These are phyloP conservation scores for Stigmatopora nigra DNA, from an alignment of 2,113 vertebrate species.

Conservation along the genomic window DNA sequence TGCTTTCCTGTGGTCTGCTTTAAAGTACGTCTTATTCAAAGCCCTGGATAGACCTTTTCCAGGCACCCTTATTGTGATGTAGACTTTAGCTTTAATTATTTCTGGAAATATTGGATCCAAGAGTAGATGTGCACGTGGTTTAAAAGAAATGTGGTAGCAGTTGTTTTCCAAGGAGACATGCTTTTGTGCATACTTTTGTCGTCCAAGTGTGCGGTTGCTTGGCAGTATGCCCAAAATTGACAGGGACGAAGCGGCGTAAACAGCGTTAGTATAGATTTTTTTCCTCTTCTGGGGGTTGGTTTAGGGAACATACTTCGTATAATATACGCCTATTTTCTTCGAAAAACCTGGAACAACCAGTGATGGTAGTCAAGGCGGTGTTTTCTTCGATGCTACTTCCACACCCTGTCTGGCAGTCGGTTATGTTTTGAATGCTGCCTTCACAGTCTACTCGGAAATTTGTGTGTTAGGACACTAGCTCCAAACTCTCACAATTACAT, in stretches of 20 bases:
- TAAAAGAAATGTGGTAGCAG: not conserved
- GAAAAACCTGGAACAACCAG: constrained; percentile 74
- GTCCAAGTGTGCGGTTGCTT: not conserved
- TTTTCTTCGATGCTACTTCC: constrained; percentile 50
- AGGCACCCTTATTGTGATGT: not conserved
- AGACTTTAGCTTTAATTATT: no score
- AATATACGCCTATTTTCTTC: constrained; percentile 70
- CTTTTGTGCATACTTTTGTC: constrained; percentile 11
- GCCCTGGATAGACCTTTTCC: not conserved
- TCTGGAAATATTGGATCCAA: not conserved
- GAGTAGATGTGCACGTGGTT: not conserved
- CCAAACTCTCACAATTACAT: not conserved
- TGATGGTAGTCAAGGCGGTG: constrained; percentile 48
- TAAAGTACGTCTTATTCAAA: not conserved
- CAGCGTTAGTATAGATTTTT: constrained; percentile 34
- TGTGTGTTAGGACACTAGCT: fast-evolving
- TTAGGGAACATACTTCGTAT: constrained; percentile 52
- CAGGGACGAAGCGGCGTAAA: constrained; percentile 29
- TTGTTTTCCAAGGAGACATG: constrained; percentile 14
- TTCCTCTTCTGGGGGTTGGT: constrained; percentile 20
- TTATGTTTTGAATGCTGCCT: constrained; percentile 63
- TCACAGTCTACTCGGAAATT: constrained; percentile 17
- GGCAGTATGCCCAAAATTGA: constrained; percentile 6
- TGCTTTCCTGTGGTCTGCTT: no score
- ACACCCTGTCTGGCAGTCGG: constrained; percentile 54